Evolutionary conservation across 1,140 invertebrate species (phyloP).

Genomic region (Anoplophora glabripennis): DNA sequence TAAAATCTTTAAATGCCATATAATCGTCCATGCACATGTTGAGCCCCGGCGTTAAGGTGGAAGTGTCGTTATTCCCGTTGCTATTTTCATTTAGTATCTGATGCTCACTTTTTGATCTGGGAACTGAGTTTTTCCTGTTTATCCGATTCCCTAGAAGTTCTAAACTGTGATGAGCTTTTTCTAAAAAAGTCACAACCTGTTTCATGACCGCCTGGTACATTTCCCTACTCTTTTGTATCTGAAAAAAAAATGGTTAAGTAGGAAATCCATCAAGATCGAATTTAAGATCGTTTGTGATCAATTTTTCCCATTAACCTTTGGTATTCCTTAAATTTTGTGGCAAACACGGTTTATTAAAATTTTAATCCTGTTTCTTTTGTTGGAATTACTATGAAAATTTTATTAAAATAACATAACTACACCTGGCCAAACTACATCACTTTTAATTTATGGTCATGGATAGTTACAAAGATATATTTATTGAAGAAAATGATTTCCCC

Average conservation of each 20-base stretch:
- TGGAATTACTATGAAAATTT: no score
- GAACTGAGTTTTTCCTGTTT: slow-evolving; percentile 40
- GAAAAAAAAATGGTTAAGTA: slow-evolving; percentile 38
- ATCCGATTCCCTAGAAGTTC: slow-evolving; percentile 48
- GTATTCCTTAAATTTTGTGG: no score
- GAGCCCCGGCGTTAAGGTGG: background rate
- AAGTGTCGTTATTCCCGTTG: slow-evolving; percentile 8
- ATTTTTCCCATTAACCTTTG: no score
- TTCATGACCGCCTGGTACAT: slow-evolving; percentile 79
- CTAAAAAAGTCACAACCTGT: slow-evolving; percentile 72
- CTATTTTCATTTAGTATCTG: slow-evolving; percentile 46
- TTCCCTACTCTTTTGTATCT: slow-evolving; percentile 73
- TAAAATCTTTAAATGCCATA: no score
- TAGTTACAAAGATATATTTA: no score
- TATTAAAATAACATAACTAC: no score
- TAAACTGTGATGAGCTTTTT: slow-evolving; percentile 66
- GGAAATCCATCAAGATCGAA: background rate
- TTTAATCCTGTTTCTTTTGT: no score
- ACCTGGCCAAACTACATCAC: no score
- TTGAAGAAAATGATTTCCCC: no score
- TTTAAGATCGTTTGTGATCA: background rate
- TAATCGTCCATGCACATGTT: no score
- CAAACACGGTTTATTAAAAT: no score
- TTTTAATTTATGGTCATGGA: no score
- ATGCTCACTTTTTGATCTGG: slow-evolving; percentile 54